Evolutionary conservation across 2,113 vertebrate species (phyloP).

Genomic region (Calidris pygmaea): DNA sequence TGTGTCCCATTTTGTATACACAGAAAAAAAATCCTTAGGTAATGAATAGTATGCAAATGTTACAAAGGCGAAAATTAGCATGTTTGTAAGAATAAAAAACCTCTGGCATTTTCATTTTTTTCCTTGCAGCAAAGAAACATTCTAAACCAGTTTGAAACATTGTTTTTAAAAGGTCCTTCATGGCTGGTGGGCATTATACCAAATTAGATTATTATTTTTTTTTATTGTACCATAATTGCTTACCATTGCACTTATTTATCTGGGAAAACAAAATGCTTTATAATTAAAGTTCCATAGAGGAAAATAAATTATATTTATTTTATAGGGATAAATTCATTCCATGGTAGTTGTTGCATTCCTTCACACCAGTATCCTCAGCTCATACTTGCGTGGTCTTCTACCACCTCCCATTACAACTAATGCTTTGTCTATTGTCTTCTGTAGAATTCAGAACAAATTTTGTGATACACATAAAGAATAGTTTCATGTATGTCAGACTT

Average conservation of each 20-base stretch:
- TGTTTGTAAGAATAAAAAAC: neutral
- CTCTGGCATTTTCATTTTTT: neutral
- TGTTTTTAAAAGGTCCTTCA: neutral
- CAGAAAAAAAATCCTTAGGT: neutral
- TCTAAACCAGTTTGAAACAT: neutral
- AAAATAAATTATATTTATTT: neutral
- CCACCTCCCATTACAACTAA: neutral
- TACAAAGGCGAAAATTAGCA: neutral
- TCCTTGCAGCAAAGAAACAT: neutral
- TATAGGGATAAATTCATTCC: neutral
- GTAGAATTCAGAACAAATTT: neutral
- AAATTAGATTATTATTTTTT: fast-evolving
- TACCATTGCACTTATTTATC: neutral
- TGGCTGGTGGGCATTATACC: neutral
- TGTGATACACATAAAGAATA: neutral
- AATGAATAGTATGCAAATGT: neutral
- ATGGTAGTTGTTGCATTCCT: neutral
- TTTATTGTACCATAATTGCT: neutral
- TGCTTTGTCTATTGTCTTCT: neutral
- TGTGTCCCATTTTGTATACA: neutral
- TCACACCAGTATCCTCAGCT: neutral
- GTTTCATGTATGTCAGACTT: neutral
- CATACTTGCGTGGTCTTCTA: neutral
- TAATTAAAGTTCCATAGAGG: neutral
- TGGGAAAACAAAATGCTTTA: neutral